Conservation (phyloP, 2,888 invertebrate species). For the Xylophagus ater region DNA sequence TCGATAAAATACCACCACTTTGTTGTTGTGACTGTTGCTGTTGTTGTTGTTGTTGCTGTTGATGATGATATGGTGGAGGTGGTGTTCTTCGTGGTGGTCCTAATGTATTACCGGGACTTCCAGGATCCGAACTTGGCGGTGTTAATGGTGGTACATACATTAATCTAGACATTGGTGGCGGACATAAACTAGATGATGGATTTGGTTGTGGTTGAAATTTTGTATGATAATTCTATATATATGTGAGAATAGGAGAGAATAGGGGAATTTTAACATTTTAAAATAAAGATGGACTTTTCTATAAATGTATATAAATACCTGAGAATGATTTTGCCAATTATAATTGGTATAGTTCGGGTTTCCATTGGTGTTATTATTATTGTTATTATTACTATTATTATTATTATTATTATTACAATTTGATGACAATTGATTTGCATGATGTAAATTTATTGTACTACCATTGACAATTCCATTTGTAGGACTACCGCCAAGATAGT, state of each 20-base stretch:
- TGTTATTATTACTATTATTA: slow-evolving; percentile 13
- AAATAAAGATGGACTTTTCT: slow-evolving; percentile 4
- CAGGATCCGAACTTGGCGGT: slow-evolving; percentile 80
- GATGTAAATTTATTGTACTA: slow-evolving; percentile 20
- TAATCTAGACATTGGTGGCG: slow-evolving; percentile 47
- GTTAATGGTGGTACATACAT: slow-evolving; percentile 78
- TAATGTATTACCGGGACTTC: slow-evolving; percentile 63
- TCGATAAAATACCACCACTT: slow-evolving; percentile 28
- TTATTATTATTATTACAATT: slow-evolving; percentile 18
- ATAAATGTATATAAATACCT: slow-evolving; percentile 27
- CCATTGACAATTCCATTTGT: background rate
- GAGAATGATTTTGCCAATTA: slow-evolving; percentile 35
- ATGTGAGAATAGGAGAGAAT: background rate
- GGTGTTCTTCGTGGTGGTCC: slow-evolving; percentile 59
- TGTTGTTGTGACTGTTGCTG: slow-evolving; percentile 21
- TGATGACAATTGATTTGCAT: slow-evolving; percentile 24
- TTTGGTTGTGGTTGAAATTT: slow-evolving; percentile 22
- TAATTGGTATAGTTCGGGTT: slow-evolving; percentile 29
- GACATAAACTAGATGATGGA: slow-evolving; percentile 15
- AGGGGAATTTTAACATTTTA: background rate
- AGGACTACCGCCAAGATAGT: slow-evolving; percentile 20
- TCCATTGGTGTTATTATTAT: slow-evolving; percentile 20
- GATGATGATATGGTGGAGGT: slow-evolving; percentile 58
- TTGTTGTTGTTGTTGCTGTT: slow-evolving; percentile 26
- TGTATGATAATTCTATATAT: slow-evolving; percentile 15